Evolutionary conservation across 2,113 vertebrate species (phyloP).

Genomic region (Nematolebias whitei): DNA sequence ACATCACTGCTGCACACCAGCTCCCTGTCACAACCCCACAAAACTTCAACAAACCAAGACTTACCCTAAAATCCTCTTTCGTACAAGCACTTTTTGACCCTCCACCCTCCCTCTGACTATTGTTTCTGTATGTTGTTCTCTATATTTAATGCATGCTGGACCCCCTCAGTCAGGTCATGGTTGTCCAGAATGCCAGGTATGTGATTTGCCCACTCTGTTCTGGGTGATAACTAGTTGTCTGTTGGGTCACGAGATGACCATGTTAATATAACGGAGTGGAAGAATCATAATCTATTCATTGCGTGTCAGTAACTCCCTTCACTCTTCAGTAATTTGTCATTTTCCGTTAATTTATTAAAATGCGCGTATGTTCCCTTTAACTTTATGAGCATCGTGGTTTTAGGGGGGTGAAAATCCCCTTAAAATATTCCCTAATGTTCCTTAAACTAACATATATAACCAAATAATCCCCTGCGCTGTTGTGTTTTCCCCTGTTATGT

Average conservation of each 20-base stretch:
- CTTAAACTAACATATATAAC: constrained; percentile 38
- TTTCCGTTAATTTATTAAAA: constrained; percentile 19
- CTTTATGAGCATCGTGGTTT: constrained; percentile 6
- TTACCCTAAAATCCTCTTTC: constrained; percentile 15
- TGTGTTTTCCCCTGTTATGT: constrained; percentile 56
- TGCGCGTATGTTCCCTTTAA: constrained; percentile 34
- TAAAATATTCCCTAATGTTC: too few relatives aligned
- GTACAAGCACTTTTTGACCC: constrained; percentile 53
- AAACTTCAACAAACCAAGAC: constrained; percentile 18
- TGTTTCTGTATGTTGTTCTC: constrained; percentile 81
- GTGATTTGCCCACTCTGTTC: constrained; percentile 74
- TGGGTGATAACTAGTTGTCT: constrained; percentile 60
- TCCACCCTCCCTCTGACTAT: constrained; percentile 75
- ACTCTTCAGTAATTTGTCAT: constrained; percentile 16
- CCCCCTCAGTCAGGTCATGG: constrained; percentile 98
- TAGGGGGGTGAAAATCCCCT: constrained; percentile 1
- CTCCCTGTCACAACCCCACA: constrained; percentile 5
- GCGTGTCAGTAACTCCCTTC: constrained; percentile 47
- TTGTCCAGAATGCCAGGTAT: constrained; percentile 99
- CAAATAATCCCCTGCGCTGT: constrained; percentile 23
- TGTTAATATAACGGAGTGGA: constrained; percentile 13
- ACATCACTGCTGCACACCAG: constrained; percentile 32
- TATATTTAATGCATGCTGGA: constrained; percentile 85
- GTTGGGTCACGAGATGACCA: constrained; percentile 50
- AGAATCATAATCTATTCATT: constrained; percentile 11